A percentile compares a stretch with the other conserved stretches of the same genome.
Evolutionary conservation across 2,797 vertebrate species (phyloP).

Genomic region (Aphelocoma californica): DNA sequence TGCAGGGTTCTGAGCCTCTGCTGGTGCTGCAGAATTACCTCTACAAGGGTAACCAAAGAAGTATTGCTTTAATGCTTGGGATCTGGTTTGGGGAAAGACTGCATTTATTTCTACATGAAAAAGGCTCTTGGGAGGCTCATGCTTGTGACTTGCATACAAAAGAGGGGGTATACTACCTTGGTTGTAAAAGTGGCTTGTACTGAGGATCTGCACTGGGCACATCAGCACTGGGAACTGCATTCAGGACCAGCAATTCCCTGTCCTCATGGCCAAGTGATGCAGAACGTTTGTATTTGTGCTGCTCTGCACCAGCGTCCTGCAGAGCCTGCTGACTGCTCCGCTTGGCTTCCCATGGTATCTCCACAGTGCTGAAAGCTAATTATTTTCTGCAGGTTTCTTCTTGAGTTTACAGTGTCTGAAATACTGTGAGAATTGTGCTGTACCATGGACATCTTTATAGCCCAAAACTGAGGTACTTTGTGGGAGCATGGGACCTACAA

Average conservation of each 20-base stretch:
- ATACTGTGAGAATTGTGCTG: fast-evolving
- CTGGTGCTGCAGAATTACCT: background rate
- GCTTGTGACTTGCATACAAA: background rate
- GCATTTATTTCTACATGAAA: background rate
- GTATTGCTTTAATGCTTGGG: background rate
- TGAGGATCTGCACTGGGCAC: background rate
- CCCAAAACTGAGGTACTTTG: fast-evolving
- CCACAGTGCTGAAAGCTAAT: background rate
- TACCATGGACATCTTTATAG: background rate
- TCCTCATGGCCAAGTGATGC: fast-evolving
- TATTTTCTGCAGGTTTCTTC: background rate
- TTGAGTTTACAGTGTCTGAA: background rate
- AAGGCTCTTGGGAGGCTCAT: background rate
- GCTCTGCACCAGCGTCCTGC: background rate
- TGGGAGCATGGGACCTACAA: background rate
- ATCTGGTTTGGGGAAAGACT: background rate
- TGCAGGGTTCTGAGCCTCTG: background rate
- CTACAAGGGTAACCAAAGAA: background rate
- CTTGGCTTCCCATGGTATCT: fast-evolving
- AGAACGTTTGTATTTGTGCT: fast-evolving
- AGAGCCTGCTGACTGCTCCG: fast-evolving
- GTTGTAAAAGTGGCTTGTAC: background rate
- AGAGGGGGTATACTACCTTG: background rate
- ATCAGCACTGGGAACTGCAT: background rate
- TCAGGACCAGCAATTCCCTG: background rate